Evolutionary conservation across 1,140 invertebrate species (phyloP), one percentile per base, ranked within the genome.

Genomic region (Acyrthosiphon pisum): DNA sequence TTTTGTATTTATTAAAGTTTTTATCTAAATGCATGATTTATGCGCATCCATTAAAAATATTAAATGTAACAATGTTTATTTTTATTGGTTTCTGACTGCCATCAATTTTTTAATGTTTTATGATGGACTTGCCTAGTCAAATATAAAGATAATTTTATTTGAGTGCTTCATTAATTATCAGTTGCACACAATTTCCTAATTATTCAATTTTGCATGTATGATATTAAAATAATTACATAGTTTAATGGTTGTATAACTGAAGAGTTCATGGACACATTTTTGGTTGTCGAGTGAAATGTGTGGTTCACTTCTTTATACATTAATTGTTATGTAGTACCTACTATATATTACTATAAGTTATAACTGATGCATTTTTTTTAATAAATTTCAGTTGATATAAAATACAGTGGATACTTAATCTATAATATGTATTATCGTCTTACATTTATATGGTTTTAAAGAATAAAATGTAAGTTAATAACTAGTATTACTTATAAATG

Each of bases 1-100:
- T 83, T 22, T 37, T 83, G 60, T 68, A n/a, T 68, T 68, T 68
- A 68, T 68, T n/a, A 76, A n/a, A n/a, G 60, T 76, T 76, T 76
- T 76, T 76, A 76, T 4, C 14, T 76, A 76, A n/a, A 76, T 60
- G 30, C 30, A 37, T 26, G 22, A 83, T 41, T 84, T 41, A 84
- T 84, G 83, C 11, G 6, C 83, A 84, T 84, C 22, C 23, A 84
- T 41, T 44, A 26, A 44, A 83, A 11, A 11, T 44, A 26, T 11
- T 84, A 26, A 41, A 84, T 9, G 22, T 41, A 30, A 84, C 20
- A 23, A 30, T 84, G 23, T 26, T 30, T 44, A 30, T 84, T 84
- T 84, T 84, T 44, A 41, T 84, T 41, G 83, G 37, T 44, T 44
- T 26, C 23, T 84, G 0, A 0, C 9, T 44, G 37, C 7, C 0